These are phyloP conservation scores for Caenorhabditis plicata DNA, from an alignment of 2,888 invertebrate genomes.

Conservation along the genomic window DNA sequence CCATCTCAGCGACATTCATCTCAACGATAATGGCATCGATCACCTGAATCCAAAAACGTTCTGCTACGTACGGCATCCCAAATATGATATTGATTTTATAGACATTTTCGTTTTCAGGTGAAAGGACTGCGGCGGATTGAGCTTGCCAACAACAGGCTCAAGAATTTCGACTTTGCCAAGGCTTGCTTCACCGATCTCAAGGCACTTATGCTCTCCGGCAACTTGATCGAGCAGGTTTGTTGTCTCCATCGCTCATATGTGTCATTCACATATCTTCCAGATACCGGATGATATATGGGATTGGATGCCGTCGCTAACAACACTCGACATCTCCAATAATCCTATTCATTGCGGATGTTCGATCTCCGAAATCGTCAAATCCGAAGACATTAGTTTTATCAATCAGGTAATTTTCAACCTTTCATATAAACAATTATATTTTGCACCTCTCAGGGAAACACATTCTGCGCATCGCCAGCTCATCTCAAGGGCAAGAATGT, in stretches of 20 bases:
- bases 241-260: too few relatives aligned
- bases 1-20: constrained; percentile 34
- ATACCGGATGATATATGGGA: constrained; percentile 45
- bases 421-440: background rate
- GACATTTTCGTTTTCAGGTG: constrained; percentile 24
- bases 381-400: constrained; percentile 39
- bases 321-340: constrained; percentile 46
- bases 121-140: constrained; percentile 34
- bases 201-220: constrained; percentile 37
- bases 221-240: constrained; percentile 23
- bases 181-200: constrained; percentile 34
- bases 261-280: constrained; percentile 4
- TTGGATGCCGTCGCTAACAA: constrained; percentile 29
- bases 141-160: constrained; percentile 36
- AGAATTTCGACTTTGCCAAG: constrained; percentile 30
- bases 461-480: constrained; percentile 34
- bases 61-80: constrained; percentile 25
- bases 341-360: constrained; percentile 49
- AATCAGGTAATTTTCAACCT: constrained; percentile 36
- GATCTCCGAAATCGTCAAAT: constrained; percentile 28
- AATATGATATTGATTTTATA: background rate
- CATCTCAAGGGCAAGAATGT: constrained; percentile 22
- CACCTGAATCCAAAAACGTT: constrained; percentile 38
- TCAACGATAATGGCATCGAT: constrained; percentile 33
- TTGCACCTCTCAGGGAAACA: constrained; percentile 26